A percentile compares a stretch with the other conserved stretches of the same genome.
These are phyloP conservation scores for Arizona elegans DNA, from an alignment of 2,113 vertebrate species.

Conservation along the genomic window DNA sequence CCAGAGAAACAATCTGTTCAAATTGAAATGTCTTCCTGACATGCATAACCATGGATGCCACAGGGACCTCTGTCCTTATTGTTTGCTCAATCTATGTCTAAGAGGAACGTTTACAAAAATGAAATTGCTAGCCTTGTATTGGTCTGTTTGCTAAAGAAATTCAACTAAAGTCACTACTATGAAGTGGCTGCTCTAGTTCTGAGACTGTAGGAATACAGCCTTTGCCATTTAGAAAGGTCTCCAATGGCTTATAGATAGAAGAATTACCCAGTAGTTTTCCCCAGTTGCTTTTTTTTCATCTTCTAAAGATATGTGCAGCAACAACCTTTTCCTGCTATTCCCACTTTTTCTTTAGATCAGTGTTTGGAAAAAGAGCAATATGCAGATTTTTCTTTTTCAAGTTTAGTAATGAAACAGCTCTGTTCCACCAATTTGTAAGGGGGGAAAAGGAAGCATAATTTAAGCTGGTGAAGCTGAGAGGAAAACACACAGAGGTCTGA, in stretches of 20 bases:
- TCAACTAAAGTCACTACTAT: not conserved
- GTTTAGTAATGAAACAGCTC: slow-evolving; percentile 10
- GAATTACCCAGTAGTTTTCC: slow-evolving; percentile 41
- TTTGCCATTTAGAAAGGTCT: slow-evolving; percentile 27
- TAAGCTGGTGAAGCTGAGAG: slow-evolving; percentile 28
- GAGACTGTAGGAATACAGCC: accelerated
- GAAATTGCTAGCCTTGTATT: not conserved
- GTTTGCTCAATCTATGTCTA: not conserved
- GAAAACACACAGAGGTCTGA: not conserved
- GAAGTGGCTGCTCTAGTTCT: not conserved
- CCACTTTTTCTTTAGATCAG: not conserved
- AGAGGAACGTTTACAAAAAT: not conserved
- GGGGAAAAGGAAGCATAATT: not conserved
- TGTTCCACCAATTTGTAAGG: not conserved
- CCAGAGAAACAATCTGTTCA: not conserved
- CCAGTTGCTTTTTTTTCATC: slow-evolving; percentile 22
- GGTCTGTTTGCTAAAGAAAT: not conserved
- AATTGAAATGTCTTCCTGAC: not conserved
- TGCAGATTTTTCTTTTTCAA: no score
- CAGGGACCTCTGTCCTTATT: not conserved
- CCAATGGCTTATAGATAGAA: slow-evolving; percentile 3
- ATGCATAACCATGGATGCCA: not conserved
- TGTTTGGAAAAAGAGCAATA: not conserved
- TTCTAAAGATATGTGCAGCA: slow-evolving; percentile 9
- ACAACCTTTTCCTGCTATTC: not conserved